Evolutionary conservation across 2,797 vertebrate genomes (phyloP).

Genomic region (Notolabrus celidotus): DNA sequence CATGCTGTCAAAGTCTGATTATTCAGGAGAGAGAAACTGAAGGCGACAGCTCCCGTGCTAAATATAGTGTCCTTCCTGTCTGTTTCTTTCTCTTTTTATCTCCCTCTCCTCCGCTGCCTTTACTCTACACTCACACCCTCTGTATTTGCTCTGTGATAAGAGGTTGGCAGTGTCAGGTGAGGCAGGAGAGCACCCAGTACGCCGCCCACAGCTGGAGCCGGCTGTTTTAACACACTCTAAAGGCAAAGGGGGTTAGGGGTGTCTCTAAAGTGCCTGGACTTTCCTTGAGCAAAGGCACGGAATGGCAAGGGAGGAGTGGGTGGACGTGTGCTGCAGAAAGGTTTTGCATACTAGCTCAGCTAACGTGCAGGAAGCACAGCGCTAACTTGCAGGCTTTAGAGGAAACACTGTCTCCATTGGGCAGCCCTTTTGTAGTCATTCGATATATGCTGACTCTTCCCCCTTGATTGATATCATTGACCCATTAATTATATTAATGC

Average conservation of each 20-base stretch:
- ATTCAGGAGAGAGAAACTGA: constrained; percentile 82
- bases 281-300: constrained; percentile 43
- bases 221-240: constrained; percentile 54
- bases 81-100: constrained; percentile 69
- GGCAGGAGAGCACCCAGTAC: constrained; percentile 54
- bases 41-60: constrained; percentile 85
- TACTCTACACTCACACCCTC: constrained; percentile 62
- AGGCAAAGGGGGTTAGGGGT: constrained; percentile 22
- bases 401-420: constrained; percentile 27
- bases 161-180: constrained; percentile 55
- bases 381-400: constrained; percentile 22
- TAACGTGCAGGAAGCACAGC: constrained; percentile 4
- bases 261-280: constrained; percentile 49
- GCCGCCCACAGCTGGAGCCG: constrained; percentile 51
- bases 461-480: constrained; percentile 39
- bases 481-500: too few species aligned
- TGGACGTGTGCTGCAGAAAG: constrained; percentile 28
- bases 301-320: constrained; percentile 33
- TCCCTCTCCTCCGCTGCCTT: constrained; percentile 70
- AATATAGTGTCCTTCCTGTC: constrained; percentile 85
- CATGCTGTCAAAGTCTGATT: constrained; percentile 81
- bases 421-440: constrained; percentile 17
- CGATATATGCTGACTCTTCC: constrained; percentile 9
- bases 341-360: constrained; percentile 27
- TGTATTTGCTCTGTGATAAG: constrained; percentile 73